These are phyloP conservation scores for Trogon surrucura DNA, from an alignment of 2,113 vertebrate species.

Conservation along the genomic window DNA sequence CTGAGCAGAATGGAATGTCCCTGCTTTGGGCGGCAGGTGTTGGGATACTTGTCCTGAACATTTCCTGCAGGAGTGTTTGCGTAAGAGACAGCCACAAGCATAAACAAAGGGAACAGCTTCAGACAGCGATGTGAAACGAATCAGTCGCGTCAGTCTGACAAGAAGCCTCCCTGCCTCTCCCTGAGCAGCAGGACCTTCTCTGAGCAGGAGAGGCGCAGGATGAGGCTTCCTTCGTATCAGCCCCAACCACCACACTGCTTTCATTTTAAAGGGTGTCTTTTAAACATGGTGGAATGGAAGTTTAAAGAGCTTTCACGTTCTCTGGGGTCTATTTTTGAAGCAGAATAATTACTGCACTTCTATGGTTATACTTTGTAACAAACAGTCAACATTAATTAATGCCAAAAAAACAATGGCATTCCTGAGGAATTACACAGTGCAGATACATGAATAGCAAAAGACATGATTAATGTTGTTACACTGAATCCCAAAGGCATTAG, in stretches of 20 bases:
- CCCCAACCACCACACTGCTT: constrained; percentile 27
- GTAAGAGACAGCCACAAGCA: constrained; percentile 7
- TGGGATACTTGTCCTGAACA: background rate
- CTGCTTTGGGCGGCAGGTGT: constrained; percentile 2
- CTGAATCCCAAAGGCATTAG: constrained; percentile 64
- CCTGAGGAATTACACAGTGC: constrained; percentile 74
- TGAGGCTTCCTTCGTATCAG: background rate
- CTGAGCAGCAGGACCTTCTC: background rate
- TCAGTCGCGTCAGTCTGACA: constrained; percentile 1
- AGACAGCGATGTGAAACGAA: constrained; percentile 41
- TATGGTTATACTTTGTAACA: constrained; percentile 70
- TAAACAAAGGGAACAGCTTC: constrained; percentile 60
- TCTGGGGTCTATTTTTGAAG: constrained; percentile 53
- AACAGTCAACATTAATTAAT: constrained; percentile 72
- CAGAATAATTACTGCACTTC: constrained; percentile 60
- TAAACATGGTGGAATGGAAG: constrained; percentile 27
- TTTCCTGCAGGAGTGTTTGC: constrained; percentile 30
- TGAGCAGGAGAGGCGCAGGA: background rate
- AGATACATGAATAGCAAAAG: constrained; percentile 65
- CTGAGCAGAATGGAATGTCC: background rate
- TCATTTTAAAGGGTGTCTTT: constrained; percentile 53
- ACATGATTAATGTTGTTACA: constrained; percentile 71
- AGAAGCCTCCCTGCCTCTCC: background rate
- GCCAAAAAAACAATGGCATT: constrained; percentile 73
- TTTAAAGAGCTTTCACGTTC: constrained; percentile 40